Conservation (phyloP, 2,888 invertebrate genomes). For the Incurvaria masculella region DNA sequence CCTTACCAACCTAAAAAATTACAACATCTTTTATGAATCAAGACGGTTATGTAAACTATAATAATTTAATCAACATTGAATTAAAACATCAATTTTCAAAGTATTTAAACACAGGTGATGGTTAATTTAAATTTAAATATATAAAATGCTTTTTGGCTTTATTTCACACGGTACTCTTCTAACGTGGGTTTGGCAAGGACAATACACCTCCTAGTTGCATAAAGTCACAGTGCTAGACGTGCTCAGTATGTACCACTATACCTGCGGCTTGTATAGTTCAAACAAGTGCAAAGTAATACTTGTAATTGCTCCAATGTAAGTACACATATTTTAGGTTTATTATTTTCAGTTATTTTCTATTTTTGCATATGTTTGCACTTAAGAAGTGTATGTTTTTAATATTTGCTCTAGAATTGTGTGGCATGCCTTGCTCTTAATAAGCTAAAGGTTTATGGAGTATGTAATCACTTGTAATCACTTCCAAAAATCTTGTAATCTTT, state of each 20-base stretch:
- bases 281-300: no score
- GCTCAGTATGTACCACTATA: background rate
- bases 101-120: background rate
- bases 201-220: conserved; percentile 2
- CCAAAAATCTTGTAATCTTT: no score
- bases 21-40: no score
- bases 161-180: conserved; percentile 37
- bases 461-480: no score
- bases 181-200: conserved; percentile 38
- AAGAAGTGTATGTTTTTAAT: no score
- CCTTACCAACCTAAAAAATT: background rate
- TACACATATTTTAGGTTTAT: background rate
- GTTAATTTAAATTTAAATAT: background rate
- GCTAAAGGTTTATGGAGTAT: no score
- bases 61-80: no score
- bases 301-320: background rate
- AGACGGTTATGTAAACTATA: no score
- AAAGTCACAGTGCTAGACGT: no score
- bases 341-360: background rate
- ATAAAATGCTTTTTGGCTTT: background rate
- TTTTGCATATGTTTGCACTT: no score
- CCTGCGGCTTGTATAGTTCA: background rate
- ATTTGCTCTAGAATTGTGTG: background rate
- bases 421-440: background rate
- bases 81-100: no score